These are phyloP conservation scores for Paratilapia polleni DNA, from an alignment of 2,113 vertebrate genomes.

Conservation along the genomic window DNA sequence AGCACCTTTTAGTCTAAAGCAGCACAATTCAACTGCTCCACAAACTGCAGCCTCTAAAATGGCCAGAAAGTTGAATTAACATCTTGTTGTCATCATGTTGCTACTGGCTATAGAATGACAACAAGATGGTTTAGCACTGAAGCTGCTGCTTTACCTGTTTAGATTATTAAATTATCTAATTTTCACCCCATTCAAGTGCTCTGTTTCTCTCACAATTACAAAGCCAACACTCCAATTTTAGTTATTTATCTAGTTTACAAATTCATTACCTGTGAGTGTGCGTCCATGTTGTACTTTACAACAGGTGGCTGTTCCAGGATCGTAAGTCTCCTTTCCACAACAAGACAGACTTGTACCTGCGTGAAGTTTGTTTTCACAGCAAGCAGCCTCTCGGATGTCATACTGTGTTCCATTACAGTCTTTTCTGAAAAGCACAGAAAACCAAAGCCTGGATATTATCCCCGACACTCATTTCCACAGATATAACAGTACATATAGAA, in stretches of 20 bases:
- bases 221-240: neutral
- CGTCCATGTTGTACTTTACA: conserved; percentile 15
- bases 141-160: neutral
- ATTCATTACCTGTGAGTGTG: conserved; percentile 2
- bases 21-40: neutral
- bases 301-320: conserved; percentile 27
- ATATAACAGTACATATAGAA: neutral
- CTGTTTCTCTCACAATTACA: neutral
- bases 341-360: neutral
- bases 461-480: neutral
- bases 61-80: neutral
- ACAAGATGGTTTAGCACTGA: neutral
- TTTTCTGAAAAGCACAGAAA: no score
- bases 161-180: neutral
- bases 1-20: neutral
- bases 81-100: no score
- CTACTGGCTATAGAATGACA: no score
- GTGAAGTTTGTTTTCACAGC: neutral
- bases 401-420: no score
- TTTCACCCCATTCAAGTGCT: neutral
- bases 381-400: no score
- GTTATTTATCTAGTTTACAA: neutral
- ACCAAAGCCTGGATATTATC: neutral
- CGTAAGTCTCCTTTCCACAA: neutral
- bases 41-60: neutral